Conservation (phyloP, 2,888 invertebrate species). For the Panorpa germanica region DNA sequence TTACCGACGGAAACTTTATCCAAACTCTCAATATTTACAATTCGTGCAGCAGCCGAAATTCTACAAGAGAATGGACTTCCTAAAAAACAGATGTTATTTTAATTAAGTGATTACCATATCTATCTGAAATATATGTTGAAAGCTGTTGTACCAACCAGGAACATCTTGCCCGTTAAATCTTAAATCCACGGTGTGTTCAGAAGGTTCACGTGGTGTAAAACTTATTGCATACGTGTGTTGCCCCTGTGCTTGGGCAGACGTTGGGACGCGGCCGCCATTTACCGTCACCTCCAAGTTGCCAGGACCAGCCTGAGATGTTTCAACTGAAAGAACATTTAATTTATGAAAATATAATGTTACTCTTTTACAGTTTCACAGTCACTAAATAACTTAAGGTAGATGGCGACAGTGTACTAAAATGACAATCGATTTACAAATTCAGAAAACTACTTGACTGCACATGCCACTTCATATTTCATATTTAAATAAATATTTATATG, state of each 20-base stretch:
- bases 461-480: not conserved
- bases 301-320: conserved; percentile 95
- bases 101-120: conserved; percentile 3
- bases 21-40: conserved; percentile 64
- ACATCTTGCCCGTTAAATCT: conserved; percentile 93
- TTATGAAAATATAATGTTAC: not conserved
- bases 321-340: conserved; percentile 59
- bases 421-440: too few relatives aligned
- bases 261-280: conserved; percentile 92
- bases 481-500: not conserved
- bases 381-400: too few relatives aligned
- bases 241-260: conserved; percentile 90
- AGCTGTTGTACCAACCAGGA: conserved; percentile 44
- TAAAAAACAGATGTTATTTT: conserved; percentile 18
- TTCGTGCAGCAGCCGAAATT: conserved; percentile 66
- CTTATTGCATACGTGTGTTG: conserved; percentile 93
- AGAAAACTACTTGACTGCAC: too few relatives aligned
- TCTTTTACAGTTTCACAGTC: not conserved
- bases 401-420: too few relatives aligned
- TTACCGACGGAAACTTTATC: conserved; percentile 82
- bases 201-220: conserved; percentile 84
- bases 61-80: conserved; percentile 69
- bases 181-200: conserved; percentile 83
- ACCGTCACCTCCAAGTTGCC: conserved; percentile 98
- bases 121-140: conserved; percentile 23